phyloP scores from a whole-genome alignment of 2,797 vertebrate genomes.

The Amblyopsis hoosieri region DNA sequence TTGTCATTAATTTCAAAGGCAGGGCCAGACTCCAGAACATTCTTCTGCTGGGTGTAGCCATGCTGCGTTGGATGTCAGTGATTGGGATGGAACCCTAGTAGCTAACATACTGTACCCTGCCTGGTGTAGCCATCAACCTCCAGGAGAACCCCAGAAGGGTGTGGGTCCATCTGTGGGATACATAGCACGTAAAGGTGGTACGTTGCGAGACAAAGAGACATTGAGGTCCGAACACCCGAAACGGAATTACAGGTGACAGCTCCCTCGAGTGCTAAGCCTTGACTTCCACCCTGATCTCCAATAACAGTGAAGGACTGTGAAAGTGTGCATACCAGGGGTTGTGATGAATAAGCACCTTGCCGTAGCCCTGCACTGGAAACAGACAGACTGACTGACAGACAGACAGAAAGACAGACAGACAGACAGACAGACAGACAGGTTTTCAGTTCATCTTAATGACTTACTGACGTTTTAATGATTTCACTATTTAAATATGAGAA shows the following conservation, averaged over 20 bases:
- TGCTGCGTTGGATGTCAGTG: constrained; percentile 19
- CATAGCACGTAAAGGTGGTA: constrained; percentile 28
- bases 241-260: constrained; percentile 68
- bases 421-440: no score
- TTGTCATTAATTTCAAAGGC: constrained; percentile 5
- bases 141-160: constrained; percentile 49
- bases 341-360: no score
- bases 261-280: constrained; percentile 46
- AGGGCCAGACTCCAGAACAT: constrained; percentile 18
- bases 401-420: no score
- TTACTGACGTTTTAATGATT: no score
- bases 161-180: background rate
- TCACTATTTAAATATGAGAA: no score
- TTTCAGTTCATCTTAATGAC: no score
- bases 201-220: constrained; percentile 59
- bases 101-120: constrained; percentile 7
- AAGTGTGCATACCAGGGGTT: background rate
- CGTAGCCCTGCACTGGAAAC: no score
- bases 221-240: constrained; percentile 57
- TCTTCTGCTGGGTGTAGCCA: constrained; percentile 38
- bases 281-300: constrained; percentile 45
- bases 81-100: constrained; percentile 24
- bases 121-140: constrained; percentile 53
- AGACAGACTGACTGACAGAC: no score
- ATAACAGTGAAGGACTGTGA: constrained; percentile 26